Conservation (phyloP, 2,113 vertebrate species). For the Eonycteris spelaea region DNA sequence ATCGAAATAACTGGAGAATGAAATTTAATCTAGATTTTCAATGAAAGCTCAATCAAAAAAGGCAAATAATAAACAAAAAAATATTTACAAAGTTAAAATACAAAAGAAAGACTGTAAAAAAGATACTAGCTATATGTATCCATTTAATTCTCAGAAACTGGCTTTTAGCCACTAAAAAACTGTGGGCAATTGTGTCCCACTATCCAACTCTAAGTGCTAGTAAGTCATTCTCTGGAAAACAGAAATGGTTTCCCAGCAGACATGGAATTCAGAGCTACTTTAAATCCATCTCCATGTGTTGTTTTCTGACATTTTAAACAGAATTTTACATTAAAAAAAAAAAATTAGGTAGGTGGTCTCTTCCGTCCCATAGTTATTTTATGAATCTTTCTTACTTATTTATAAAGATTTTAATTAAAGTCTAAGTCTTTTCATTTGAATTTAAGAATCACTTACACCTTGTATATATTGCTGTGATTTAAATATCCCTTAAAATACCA, state of each 20-base stretch:
- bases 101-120: neutral
- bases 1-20: neutral
- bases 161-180: neutral
- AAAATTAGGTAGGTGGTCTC: accelerated
- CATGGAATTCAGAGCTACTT: neutral
- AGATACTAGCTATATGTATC: neutral
- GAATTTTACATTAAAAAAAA: neutral
- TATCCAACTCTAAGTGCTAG: accelerated
- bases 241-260: accelerated
- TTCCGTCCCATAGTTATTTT: neutral
- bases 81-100: neutral
- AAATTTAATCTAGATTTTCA: neutral
- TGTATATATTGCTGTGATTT: neutral
- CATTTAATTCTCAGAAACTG: neutral
- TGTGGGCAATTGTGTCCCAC: accelerated
- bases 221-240: neutral
- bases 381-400: neutral
- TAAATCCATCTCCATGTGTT: neutral
- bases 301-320: neutral
- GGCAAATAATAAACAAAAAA: neutral
- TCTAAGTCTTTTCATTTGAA: neutral
- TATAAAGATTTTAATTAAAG: neutral
- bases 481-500: neutral
- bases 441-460: neutral
- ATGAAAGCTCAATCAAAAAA: neutral